Evolutionary conservation across 2,797 vertebrate species (phyloP).

Genomic region (Borostomias antarcticus): DNA sequence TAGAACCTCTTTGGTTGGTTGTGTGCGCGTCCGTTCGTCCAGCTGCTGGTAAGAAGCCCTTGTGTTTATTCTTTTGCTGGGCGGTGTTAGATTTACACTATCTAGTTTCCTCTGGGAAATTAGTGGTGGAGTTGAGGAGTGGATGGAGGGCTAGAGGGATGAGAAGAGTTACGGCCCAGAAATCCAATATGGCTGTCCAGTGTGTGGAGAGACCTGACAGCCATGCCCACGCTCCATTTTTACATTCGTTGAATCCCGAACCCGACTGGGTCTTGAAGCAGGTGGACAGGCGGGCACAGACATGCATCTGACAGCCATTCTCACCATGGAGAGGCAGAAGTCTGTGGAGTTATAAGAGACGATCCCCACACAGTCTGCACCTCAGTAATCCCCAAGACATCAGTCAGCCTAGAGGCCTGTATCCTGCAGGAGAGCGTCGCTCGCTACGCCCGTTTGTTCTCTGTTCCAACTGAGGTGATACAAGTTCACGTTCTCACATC

Average conservation of each 20-base stretch:
- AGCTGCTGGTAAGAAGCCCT: constrained; percentile 2
- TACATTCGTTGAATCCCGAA: constrained; percentile 13
- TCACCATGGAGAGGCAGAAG: constrained; percentile 21
- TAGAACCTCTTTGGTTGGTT: too few species aligned
- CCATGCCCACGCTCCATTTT: constrained; percentile 21
- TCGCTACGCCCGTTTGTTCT: too few species aligned
- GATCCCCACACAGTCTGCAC: constrained; percentile 15
- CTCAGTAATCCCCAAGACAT: constrained; percentile 19
- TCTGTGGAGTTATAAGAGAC: neutral
- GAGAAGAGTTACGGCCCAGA: constrained; percentile 33
- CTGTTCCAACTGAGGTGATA: too few species aligned
- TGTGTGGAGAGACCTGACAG: constrained; percentile 8
- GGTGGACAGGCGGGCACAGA: constrained; percentile 25
- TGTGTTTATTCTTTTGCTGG: constrained; percentile 29
- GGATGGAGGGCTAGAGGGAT: neutral
- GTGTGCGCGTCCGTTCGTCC: constrained; percentile 4
- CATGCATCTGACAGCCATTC: constrained; percentile 32
- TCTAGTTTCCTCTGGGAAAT: constrained; percentile 15
- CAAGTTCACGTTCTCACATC: neutral
- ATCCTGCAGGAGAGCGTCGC: neutral
- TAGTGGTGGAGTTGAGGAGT: neutral
- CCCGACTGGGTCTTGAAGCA: constrained; percentile 14
- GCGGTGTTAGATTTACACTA: constrained; percentile 26
- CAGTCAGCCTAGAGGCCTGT: constrained; percentile 15
- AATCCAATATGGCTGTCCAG: constrained; percentile 18